Evolutionary conservation across 2,888 invertebrate genomes (phyloP).

Genomic region (Lithophane socia): DNA sequence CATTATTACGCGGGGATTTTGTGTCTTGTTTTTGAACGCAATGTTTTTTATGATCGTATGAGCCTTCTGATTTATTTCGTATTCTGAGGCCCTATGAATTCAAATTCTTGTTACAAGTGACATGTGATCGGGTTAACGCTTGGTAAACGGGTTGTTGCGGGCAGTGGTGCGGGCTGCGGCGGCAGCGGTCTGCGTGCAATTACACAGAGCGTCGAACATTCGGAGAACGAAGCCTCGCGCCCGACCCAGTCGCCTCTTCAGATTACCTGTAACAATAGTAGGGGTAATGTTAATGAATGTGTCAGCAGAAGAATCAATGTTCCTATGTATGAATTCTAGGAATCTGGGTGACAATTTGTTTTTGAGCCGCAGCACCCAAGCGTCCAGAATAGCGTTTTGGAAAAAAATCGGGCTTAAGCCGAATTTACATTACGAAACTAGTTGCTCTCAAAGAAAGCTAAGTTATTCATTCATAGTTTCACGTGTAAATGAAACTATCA

Average conservation of each 20-base stretch:
- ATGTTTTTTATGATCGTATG: not conserved
- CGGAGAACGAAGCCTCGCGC: conserved; percentile 91
- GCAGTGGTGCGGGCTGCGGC: conserved; percentile 89
- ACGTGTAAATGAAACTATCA: too few relatives aligned
- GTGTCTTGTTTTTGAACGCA: not conserved
- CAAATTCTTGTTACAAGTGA: conserved; percentile 56
- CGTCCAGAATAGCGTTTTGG: not conserved
- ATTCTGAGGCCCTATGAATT: not conserved
- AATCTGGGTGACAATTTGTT: not conserved
- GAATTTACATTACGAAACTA: too few relatives aligned
- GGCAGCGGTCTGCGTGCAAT: conserved; percentile 91
- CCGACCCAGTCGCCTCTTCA: conserved; percentile 91
- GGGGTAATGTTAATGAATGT: conserved; percentile 31
- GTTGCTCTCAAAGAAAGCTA: too few relatives aligned
- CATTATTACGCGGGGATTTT: not conserved
- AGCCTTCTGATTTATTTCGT: not conserved
- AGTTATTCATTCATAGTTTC: too few relatives aligned
- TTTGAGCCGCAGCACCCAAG: not conserved
- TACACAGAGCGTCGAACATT: conserved; percentile 92
- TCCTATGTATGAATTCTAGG: too few relatives aligned
- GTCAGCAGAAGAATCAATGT: conserved; percentile 6
- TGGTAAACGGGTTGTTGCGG: conserved; percentile 84
- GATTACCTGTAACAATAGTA: conserved; percentile 83
- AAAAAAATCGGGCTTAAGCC: too few relatives aligned
- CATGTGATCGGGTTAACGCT: conserved; percentile 82